A percentile compares a stretch with the other conserved stretches of the same genome.
Conservation (phyloP, 2,113 vertebrate species). For the Vireo altiloquus region DNA sequence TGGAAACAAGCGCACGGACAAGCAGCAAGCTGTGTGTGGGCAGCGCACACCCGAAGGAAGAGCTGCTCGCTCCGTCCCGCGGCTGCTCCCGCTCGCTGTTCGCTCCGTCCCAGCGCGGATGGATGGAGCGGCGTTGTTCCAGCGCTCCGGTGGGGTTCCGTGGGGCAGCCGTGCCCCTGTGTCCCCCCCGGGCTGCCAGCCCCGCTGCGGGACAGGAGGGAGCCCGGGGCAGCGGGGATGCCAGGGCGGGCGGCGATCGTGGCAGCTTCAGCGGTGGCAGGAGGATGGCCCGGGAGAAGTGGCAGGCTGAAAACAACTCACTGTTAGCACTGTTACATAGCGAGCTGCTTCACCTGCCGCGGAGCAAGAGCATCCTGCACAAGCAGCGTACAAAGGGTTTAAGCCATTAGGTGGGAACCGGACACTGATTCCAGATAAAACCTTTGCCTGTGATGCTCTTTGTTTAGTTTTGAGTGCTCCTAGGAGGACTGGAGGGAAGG, state of each 20-base stretch:
- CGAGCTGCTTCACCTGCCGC: not conserved
- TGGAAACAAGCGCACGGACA: accelerated
- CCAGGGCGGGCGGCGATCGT: not conserved
- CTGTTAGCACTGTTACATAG: too few relatives aligned
- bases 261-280: not conserved
- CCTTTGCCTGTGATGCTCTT: accelerated
- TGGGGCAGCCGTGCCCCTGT: not conserved
- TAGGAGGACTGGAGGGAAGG: not conserved
- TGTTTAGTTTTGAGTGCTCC: not conserved
- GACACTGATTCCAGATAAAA: not conserved
- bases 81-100: accelerated
- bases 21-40: accelerated
- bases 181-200: not conserved
- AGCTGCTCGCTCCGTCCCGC: accelerated
- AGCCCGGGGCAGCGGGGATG: not conserved
- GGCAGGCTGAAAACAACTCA: not conserved
- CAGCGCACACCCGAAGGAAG: accelerated
- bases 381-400: accelerated
- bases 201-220: too few relatives aligned
- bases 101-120: accelerated
- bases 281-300: not conserved
- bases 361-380: not conserved
- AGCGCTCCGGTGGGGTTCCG: not conserved
- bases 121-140: accelerated
- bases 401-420: not conserved